These are phyloP conservation scores for Nasonovia ribisnigri DNA, from an alignment of 2,888 invertebrate genomes.

Conservation along the genomic window DNA sequence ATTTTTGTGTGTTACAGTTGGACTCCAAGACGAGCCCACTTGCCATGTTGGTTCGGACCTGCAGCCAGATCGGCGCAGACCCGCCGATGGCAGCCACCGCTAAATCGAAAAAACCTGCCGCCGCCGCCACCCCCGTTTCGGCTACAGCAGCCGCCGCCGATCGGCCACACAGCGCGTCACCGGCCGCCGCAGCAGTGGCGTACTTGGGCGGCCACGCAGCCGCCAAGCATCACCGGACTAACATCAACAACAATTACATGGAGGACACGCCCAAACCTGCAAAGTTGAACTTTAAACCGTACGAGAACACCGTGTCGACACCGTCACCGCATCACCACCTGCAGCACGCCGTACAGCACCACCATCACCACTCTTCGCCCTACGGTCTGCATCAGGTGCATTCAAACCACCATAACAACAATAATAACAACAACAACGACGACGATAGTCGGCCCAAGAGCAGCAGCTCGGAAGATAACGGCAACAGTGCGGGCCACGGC, in stretches of 20 bases:
- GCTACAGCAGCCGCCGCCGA: constrained; percentile 69
- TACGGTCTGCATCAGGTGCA: background rate
- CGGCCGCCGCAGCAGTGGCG: constrained; percentile 72
- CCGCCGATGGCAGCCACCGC: constrained; percentile 74
- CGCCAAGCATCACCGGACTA: constrained; percentile 79
- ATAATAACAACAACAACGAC: constrained; percentile 51
- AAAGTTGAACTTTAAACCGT: constrained; percentile 78
- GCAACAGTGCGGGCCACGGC: constrained; percentile 60
- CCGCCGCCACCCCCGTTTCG: constrained; percentile 68
- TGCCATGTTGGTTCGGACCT: constrained; percentile 95
- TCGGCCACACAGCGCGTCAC: constrained; percentile 73
- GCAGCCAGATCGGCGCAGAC: constrained; percentile 96
- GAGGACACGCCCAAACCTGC: constrained; percentile 75
- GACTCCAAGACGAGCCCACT: constrained; percentile 98
- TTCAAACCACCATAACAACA: constrained; percentile 44
- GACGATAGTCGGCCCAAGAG: constrained; percentile 54
- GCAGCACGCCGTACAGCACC: constrained; percentile 29
- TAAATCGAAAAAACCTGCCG: constrained; percentile 76
- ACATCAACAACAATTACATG: constrained; percentile 58
- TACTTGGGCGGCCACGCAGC: constrained; percentile 72
- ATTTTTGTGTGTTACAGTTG: constrained; percentile 76
- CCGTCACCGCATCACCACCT: constrained; percentile 38
- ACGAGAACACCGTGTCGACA: constrained; percentile 82
- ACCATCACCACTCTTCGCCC: constrained; percentile 26
- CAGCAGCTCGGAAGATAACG: constrained; percentile 64